A percentile compares a stretch with the other conserved stretches of the same genome.
Evolutionary conservation across 2,888 invertebrate genomes (phyloP).

Genomic region (Rosalia funebris): DNA sequence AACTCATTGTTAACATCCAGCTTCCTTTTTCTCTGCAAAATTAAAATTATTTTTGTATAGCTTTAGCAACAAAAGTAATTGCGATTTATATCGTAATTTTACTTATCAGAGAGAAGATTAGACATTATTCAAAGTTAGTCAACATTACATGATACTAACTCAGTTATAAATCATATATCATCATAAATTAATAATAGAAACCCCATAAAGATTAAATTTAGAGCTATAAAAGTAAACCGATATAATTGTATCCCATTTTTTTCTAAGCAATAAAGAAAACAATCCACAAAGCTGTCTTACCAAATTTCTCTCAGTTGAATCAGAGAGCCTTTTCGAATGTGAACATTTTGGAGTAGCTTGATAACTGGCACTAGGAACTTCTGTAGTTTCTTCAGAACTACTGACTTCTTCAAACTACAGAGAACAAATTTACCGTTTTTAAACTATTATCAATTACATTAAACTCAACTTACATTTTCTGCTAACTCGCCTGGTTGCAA

Average conservation of each 20-base stretch:
- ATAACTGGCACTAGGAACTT: constrained; percentile 40
- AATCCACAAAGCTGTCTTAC: too few relatives aligned
- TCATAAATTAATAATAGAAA: too few relatives aligned
- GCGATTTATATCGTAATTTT: neutral
- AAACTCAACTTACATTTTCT: constrained; percentile 39
- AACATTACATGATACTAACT: constrained; percentile 51
- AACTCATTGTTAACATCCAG: constrained; percentile 64
- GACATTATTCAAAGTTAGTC: constrained; percentile 51
- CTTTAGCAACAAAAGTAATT: too few relatives aligned
- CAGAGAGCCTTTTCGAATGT: constrained; percentile 45
- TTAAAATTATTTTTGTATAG: constrained; percentile 22
- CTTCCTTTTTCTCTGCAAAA: constrained; percentile 64
- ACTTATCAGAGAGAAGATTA: constrained; percentile 64
- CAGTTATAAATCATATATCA: constrained; percentile 35
- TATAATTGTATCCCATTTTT: too few relatives aligned
- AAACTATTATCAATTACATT: neutral
- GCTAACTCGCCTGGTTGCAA: constrained; percentile 22
- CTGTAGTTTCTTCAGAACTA: constrained; percentile 39
- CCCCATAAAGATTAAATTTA: too few relatives aligned
- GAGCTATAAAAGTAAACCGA: too few relatives aligned
- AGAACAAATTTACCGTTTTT: too few relatives aligned
- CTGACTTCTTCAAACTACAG: constrained; percentile 49
- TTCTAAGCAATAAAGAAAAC: too few relatives aligned
- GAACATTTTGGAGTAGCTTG: constrained; percentile 51
- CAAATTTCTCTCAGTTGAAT: constrained; percentile 50